phyloP scores from a whole-genome alignment of 2,113 vertebrate species.

The Platichthys flesus region DNA sequence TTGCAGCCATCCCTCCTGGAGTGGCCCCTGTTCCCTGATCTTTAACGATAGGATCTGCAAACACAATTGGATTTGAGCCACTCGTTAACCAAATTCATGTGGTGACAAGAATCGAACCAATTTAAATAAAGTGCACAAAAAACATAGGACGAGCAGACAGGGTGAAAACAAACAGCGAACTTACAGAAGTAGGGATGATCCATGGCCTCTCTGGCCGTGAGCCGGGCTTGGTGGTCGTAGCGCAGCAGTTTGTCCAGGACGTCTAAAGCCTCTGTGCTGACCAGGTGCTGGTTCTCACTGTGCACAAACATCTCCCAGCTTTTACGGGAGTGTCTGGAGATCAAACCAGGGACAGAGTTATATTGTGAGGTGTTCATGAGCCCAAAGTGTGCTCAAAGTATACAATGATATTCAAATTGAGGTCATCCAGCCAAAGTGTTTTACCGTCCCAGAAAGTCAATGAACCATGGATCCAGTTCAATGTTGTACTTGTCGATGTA shows the following conservation, averaged over 20 bases:
- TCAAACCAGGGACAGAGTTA: not conserved
- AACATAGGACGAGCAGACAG: not conserved
- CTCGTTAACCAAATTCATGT: not conserved
- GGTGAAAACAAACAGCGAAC: conserved; percentile 16
- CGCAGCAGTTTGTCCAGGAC: conserved; percentile 89
- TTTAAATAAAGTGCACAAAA: not conserved
- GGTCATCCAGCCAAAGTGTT: not conserved
- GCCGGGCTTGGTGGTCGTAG: conserved; percentile 88
- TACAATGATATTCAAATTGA: not conserved
- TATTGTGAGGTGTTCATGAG: not conserved
- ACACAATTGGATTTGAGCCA: conserved; percentile 5
- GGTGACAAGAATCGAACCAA: not conserved
- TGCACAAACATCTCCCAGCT: conserved; percentile 90
- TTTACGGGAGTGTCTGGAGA: conserved; percentile 86
- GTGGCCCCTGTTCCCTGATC: conserved; percentile 85
- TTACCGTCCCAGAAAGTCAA: conserved; percentile 84
- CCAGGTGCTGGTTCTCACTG: conserved; percentile 89
- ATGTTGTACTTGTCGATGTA: conserved; percentile 88
- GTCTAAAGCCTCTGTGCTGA: conserved; percentile 87
- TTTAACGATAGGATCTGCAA: conserved; percentile 85
- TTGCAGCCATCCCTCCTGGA: conserved; percentile 80
- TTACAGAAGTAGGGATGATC: conserved; percentile 89
- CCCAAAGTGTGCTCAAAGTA: not conserved
- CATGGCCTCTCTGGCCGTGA: conserved; percentile 88
- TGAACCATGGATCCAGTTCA: conserved; percentile 84